Evolutionary conservation across 2,888 invertebrate genomes (phyloP), one percentile per base, ranked within the genome.

Genomic region (Plebejus melissa): DNA sequence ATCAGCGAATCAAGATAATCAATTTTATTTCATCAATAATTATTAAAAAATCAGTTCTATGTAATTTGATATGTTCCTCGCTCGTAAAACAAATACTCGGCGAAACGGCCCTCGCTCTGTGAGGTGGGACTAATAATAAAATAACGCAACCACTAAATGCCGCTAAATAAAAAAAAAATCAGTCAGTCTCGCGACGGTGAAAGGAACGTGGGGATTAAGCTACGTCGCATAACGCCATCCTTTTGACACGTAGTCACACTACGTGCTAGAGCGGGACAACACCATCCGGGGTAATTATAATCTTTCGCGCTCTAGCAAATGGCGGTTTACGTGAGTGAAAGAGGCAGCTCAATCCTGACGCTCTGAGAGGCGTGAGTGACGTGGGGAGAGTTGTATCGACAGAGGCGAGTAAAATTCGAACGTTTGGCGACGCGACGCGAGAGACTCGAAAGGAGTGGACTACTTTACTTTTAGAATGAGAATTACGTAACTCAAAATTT

Each of bases 171-270:
- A 88, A 83, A 88, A 88, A 86, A 87, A 87, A 86, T 89, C 89
- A 90, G 87, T 92, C 91, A 90, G 91, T 90, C 92, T 92, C 92
- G 89, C 89, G 82, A 88, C 89, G 90, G 81, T 80, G 80, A 82
- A 76, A 75, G 75, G 75, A 16, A 36, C 65, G 32, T 36, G 13
- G 5, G 32, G 65, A 1, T 65, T 36, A 16, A 36, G 32, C 65
- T 32, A 65, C 32, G 22, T 65, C 54, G 54, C 54, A 54, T 54
- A 54, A 54, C 16, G 54, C 54, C 32, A 36, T 32, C 16, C 1
- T 1, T 36, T 65, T 65, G 32, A 32, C 65, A 65, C 13, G 13
- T 32, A 32, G 11, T 1, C 22, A 22, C 58, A 22, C 0, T 7
- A 1, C 1, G 1, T 22, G 22, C 3, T 58, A 58, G 22, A 58